Evolutionary conservation across 2,888 invertebrate species (phyloP).

Genomic region (Hyalella azteca): DNA sequence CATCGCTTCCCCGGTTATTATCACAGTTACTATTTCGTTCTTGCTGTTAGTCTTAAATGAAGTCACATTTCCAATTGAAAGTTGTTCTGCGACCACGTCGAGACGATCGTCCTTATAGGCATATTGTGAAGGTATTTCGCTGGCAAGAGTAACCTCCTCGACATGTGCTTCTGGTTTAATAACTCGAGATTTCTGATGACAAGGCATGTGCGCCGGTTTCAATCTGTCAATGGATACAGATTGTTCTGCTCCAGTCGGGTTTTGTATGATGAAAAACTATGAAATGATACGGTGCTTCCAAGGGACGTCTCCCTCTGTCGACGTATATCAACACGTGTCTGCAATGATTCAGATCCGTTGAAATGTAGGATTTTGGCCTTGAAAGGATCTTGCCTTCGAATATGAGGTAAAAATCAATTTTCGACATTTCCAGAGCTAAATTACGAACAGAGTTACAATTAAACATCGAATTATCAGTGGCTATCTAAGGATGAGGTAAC

Average conservation of each 20-base stretch:
- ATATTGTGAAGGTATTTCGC: too few relatives aligned
- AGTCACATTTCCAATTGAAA: too few relatives aligned
- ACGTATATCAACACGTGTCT: conserved; percentile 22
- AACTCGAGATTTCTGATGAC: too few relatives aligned
- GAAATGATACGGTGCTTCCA: conserved; percentile 18
- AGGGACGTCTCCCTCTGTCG: neutral
- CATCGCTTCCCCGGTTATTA: too few relatives aligned
- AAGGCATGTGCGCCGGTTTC: too few relatives aligned
- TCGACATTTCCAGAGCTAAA: conserved; percentile 14
- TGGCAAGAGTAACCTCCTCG: too few relatives aligned
- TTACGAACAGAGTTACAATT: neutral
- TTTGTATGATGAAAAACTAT: neutral
- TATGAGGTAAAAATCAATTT: neutral
- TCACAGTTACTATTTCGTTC: too few relatives aligned
- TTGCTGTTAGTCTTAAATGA: too few relatives aligned
- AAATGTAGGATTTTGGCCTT: neutral
- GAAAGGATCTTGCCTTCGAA: neutral
- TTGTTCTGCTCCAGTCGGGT: neutral
- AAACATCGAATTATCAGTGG: neutral
- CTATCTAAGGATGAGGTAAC: neutral
- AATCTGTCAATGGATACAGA: neutral
- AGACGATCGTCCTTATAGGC: too few relatives aligned
- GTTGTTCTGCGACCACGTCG: too few relatives aligned
- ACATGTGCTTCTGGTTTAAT: too few relatives aligned
- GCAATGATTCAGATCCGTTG: neutral